A percentile compares a stretch with the other conserved stretches of the same genome.
These are phyloP conservation scores for Champsocephalus esox DNA, from an alignment of 2,797 vertebrate genomes.

Conservation along the genomic window DNA sequence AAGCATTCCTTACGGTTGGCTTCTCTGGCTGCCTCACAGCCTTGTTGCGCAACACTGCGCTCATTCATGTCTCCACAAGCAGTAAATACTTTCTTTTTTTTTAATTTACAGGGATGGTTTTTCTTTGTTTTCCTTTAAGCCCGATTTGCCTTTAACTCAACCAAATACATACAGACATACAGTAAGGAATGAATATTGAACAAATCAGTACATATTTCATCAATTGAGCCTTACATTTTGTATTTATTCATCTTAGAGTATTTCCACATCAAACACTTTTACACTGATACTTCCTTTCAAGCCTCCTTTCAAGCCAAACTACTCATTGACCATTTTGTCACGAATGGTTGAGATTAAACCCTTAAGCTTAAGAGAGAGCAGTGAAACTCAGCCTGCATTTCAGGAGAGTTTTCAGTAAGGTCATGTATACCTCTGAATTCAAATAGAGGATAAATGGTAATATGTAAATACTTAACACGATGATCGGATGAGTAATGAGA, in stretches of 20 bases:
- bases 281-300: not conserved
- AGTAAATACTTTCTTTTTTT: not conserved
- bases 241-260: not conserved
- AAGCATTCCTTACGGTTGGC: conserved; percentile 31
- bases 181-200: not conserved
- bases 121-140: not conserved
- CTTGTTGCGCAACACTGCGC: not conserved
- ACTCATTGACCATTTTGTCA: not conserved
- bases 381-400: not conserved
- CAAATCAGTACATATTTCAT: conserved; percentile 1
- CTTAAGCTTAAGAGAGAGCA: not conserved
- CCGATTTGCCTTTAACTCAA: not conserved
- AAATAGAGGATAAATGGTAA: not conserved
- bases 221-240: not conserved
- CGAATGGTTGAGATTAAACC: not conserved
- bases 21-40: conserved; percentile 25
- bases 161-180: conserved; percentile 1
- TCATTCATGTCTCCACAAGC: conserved; percentile 17
- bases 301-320: not conserved
- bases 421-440: not conserved
- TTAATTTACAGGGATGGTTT: not conserved
- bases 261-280: not conserved
- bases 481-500: not conserved
- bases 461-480: not conserved
- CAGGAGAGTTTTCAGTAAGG: not conserved